A percentile compares a stretch with the other conserved stretches of the same genome.
These are phyloP conservation scores for Agriopis leucophaearia DNA, from an alignment of 2,888 invertebrate genomes.

Conservation along the genomic window DNA sequence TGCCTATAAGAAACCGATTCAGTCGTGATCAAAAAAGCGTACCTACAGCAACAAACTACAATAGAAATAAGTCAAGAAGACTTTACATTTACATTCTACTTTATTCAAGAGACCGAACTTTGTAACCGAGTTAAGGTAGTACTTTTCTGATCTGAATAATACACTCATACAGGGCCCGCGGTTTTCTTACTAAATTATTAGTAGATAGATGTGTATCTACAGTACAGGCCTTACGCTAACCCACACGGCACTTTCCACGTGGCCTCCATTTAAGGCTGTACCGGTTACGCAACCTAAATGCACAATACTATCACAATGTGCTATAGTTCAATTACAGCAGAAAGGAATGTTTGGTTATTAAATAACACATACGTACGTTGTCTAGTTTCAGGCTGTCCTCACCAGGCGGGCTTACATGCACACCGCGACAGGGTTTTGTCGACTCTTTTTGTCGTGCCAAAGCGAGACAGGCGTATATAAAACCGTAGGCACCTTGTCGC, in stretches of 20 bases:
- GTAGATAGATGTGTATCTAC: neutral
- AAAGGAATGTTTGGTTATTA: constrained; percentile 6
- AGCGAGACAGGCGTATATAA: too few relatives aligned
- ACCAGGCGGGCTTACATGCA: too few relatives aligned
- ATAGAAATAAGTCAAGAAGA: neutral
- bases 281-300: constrained; percentile 31
- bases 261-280: constrained; percentile 34
- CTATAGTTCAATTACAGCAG: constrained; percentile 13
- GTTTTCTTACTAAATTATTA: constrained; percentile 11
- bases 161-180: neutral
- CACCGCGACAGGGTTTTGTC: too few relatives aligned
- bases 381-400: neutral
- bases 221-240: constrained; percentile 17
- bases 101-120: constrained; percentile 8
- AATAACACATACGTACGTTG: too few relatives aligned
- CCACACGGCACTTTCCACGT: constrained; percentile 31
- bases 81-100: neutral
- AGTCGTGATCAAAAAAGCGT: too few relatives aligned
- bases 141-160: too few relatives aligned
- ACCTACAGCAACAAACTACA: too few relatives aligned
- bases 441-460: too few relatives aligned
- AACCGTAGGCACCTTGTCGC: too few relatives aligned
- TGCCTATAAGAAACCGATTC: too few relatives aligned
- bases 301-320: constrained; percentile 23
- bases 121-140: neutral